Base-by-base conservation (phyloP, 2,113 vertebrate species). In the Anser cygnoides region DNA sequence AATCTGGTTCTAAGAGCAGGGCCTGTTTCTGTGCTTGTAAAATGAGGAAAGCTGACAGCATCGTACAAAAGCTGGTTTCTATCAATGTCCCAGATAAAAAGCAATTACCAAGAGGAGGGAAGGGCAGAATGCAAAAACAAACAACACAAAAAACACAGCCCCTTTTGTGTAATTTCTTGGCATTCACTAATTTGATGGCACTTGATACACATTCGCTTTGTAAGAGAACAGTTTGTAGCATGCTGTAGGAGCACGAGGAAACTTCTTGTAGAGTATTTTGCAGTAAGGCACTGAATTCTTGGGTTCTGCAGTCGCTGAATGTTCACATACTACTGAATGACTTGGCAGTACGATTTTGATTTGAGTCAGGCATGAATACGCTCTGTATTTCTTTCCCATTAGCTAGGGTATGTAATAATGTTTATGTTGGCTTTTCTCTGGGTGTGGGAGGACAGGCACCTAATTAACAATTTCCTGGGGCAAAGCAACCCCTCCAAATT, bases 381-480 rank as follows among this genome's bases (percentile, higher is more conserved):
- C 22, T 81, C 37, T 87, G 37, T 92, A 81, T 79, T 94, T 87
- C 75, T 79, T 89, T 79, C 57, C 87, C 35, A 1, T 84, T 76
- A 89, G 73, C 66, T 76, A 13, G 78, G 83, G 62, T 87, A 65
- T 31, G 70, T 87, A 91, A 87, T 89, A 89, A 61, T 91, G 91
- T 96, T 95, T 96, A 61, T 68, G 35, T 89, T 95, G 93, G 93
- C 91, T 76, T 93, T 95, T 92, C 79, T 33, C 70, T 87, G 87
- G 70, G 18, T 92, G 94, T 95, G 49, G 87, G 89, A 95, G 86
- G 62, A 76, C 39, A 49, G 86, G 49, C 62, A 61, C 19, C 57
- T 94, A 92, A 96, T 96, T 94, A 92, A 86, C 46, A 78, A 35
- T 73, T 97, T 95, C 81, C 89, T 84, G 77, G 74, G 89, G 84